These are phyloP conservation scores for Saxidomus purpurata DNA, from an alignment of 1,140 invertebrate species.

Conservation along the genomic window DNA sequence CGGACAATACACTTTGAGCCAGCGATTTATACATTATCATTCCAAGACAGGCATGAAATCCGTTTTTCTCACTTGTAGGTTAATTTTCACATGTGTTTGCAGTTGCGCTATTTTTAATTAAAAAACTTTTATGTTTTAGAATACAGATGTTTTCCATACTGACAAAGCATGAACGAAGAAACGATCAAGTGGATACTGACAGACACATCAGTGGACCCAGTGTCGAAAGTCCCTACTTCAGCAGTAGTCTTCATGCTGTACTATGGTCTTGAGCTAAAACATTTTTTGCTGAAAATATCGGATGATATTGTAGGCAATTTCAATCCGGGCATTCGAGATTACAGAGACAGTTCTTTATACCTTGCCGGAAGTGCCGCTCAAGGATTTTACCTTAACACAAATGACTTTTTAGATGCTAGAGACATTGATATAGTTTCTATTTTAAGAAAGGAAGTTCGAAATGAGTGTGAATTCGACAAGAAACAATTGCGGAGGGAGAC, in stretches of 20 bases:
- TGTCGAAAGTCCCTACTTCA: background rate
- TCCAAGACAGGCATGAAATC: no score
- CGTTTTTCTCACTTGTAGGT: no score
- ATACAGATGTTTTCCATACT: no score
- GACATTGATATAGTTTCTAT: conserved; percentile 17
- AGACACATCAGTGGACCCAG: conserved; percentile 1
- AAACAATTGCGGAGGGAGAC: background rate
- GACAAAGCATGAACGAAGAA: background rate
- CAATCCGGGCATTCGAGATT: conserved; percentile 4
- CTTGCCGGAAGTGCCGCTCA: conserved; percentile 14
- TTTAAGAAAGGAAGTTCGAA: background rate
- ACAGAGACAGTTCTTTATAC: background rate
- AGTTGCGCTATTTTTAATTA: no score
- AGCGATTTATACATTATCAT: no score
- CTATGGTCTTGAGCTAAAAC: conserved; percentile 15
- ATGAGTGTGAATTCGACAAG: conserved; percentile 1
- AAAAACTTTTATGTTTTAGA: no score
- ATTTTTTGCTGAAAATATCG: background rate
- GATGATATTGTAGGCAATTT: background rate
- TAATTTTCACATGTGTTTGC: no score
- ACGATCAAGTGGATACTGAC: background rate
- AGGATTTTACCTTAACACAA: conserved; percentile 14
- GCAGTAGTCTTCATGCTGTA: conserved; percentile 19
- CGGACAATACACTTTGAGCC: no score
- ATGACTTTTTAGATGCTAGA: conserved; percentile 23